Conservation (phyloP, 2,888 invertebrate genomes). For the Euzetes globulus region DNA sequence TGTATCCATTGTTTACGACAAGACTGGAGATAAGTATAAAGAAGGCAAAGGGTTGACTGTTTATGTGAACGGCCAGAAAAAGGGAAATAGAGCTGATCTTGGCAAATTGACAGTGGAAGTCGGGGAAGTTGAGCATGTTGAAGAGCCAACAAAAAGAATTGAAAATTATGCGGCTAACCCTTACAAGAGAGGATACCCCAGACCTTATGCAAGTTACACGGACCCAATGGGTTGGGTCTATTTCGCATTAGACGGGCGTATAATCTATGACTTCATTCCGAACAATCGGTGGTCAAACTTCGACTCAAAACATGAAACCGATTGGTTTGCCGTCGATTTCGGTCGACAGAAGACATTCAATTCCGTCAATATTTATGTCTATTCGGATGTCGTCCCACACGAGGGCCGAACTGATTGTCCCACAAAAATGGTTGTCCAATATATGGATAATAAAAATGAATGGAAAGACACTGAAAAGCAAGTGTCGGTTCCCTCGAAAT, state of each 20-base stretch:
- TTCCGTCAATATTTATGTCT: neutral
- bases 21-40: neutral
- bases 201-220: neutral
- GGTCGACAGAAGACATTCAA: neutral
- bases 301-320: neutral
- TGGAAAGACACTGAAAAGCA: conserved; percentile 3
- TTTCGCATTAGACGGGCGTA: neutral
- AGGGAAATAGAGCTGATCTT: neutral
- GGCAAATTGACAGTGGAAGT: neutral
- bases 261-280: neutral
- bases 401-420: conserved; percentile 20
- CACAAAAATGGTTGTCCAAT: conserved; percentile 14
- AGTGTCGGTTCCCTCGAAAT: neutral
- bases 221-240: neutral
- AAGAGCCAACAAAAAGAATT: too few species aligned
- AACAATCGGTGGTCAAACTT: neutral
- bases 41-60: neutral
- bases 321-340: conserved; percentile 22
- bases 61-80: neutral
- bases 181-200: neutral
- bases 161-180: conserved; percentile 11
- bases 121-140: neutral
- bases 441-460: neutral
- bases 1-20: neutral
- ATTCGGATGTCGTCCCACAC: neutral